These are phyloP conservation scores for Mesaphorura yosii DNA, from an alignment of 1,140 invertebrate species.

Conservation along the genomic window DNA sequence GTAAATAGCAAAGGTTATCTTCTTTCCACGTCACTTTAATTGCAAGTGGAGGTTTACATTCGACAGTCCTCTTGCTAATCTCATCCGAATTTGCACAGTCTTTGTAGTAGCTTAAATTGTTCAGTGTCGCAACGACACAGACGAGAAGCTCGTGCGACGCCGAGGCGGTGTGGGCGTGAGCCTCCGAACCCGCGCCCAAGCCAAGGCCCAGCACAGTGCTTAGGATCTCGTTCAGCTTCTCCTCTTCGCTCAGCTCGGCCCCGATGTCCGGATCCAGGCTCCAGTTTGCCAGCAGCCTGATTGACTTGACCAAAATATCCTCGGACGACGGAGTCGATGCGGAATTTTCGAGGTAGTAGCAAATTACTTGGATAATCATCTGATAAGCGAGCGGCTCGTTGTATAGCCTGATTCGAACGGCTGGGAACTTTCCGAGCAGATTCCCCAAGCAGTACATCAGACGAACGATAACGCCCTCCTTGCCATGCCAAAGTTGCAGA, in stretches of 20 bases:
- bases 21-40: no score
- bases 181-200: no score
- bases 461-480: conserved; percentile 55
- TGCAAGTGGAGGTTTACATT: conserved; percentile 32
- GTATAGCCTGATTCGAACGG: conserved; percentile 50
- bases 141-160: conserved; percentile 51
- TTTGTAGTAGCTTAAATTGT: conserved; percentile 53
- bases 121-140: conserved; percentile 50
- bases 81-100: conserved; percentile 31
- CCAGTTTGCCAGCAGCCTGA: conserved; percentile 60
- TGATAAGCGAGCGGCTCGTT: conserved; percentile 45
- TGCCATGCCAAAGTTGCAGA: conserved; percentile 46
- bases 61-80: conserved; percentile 34
- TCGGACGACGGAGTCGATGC: conserved; percentile 38
- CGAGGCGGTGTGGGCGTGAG: conserved; percentile 40
- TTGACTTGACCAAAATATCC: conserved; percentile 56
- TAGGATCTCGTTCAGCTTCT: conserved; percentile 40
- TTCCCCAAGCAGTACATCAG: conserved; percentile 66
- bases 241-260: conserved; percentile 37
- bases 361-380: conserved; percentile 45
- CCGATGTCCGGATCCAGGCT: conserved; percentile 57
- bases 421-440: conserved; percentile 56
- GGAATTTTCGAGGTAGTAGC: conserved; percentile 46
- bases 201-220: conserved; percentile 31
- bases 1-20: no score